Conservation (phyloP, 1,140 invertebrate genomes). For the Physella acuta region DNA sequence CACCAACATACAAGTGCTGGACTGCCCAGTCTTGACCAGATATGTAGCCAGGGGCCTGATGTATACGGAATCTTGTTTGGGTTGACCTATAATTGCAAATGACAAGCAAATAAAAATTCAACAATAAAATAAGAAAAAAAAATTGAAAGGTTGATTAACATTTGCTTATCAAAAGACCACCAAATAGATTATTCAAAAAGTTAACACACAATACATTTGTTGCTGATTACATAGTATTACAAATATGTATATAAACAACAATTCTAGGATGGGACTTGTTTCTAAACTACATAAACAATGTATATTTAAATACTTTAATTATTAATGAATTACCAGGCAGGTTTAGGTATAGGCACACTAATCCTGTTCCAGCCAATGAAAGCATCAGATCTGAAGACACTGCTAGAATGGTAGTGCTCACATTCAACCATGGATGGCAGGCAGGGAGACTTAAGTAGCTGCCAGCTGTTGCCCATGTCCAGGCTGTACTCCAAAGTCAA, state of each 20-base stretch:
- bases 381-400: slow-evolving; percentile 42
- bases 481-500: slow-evolving; percentile 49
- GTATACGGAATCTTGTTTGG: slow-evolving; percentile 49
- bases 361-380: slow-evolving; percentile 51
- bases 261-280: no score
- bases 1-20: slow-evolving; percentile 60
- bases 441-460: slow-evolving; percentile 42
- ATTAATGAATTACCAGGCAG: slow-evolving; percentile 41
- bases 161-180: no score
- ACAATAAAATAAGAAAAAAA: no score
- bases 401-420: slow-evolving; percentile 37
- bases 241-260: no score
- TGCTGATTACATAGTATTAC: no score
- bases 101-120: neutral
- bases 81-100: slow-evolving; percentile 37
- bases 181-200: no score
- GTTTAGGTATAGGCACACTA: slow-evolving; percentile 48
- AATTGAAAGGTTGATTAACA: no score
- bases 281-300: no score
- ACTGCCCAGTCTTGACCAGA: slow-evolving; percentile 53
- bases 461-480: slow-evolving; percentile 56
- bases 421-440: slow-evolving; percentile 51
- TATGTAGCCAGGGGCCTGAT: slow-evolving; percentile 40
- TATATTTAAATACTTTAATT: neutral
- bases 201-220: no score